Conservation (phyloP, 1,140 invertebrate species). For the Drosophila bocki region DNA sequence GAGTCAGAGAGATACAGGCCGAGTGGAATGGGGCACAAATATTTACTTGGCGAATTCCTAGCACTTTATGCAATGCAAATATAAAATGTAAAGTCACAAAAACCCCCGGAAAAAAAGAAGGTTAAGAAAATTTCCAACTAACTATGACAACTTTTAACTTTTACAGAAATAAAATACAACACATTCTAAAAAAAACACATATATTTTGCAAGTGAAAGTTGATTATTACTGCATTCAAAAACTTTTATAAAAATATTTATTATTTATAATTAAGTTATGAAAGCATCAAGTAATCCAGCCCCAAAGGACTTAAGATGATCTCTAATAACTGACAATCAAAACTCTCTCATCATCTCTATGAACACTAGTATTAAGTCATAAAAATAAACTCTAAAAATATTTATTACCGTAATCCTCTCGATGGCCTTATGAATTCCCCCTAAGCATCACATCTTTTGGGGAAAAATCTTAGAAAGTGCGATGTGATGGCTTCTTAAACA, state of each 20-base stretch:
- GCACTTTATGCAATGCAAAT: slow-evolving; percentile 57
- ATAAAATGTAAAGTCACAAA: slow-evolving; percentile 34
- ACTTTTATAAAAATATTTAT: too few species aligned
- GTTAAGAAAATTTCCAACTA: background rate
- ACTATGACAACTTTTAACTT: background rate
- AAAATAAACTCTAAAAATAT: slow-evolving; percentile 24
- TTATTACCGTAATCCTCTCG: slow-evolving; percentile 14
- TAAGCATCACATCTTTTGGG: background rate
- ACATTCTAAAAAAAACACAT: background rate
- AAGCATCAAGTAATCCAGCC: background rate
- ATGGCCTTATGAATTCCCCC: slow-evolving; percentile 7
- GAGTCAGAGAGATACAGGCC: slow-evolving; percentile 14
- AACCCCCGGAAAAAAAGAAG: slow-evolving; percentile 23
- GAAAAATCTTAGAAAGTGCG: slow-evolving; percentile 27
- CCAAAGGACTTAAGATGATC: background rate
- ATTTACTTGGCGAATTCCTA: slow-evolving; percentile 76
- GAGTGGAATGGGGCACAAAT: slow-evolving; percentile 65
- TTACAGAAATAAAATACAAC: background rate
- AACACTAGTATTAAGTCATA: slow-evolving; percentile 15
- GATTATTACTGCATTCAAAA: too few species aligned
- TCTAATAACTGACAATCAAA: background rate
- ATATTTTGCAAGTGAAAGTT: background rate
- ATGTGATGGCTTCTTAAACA: slow-evolving; percentile 5
- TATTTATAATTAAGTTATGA: too few species aligned
- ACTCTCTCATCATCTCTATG: background rate